phyloP scores from a whole-genome alignment of 1,140 invertebrate species.

The Zaprionus taronus region DNA sequence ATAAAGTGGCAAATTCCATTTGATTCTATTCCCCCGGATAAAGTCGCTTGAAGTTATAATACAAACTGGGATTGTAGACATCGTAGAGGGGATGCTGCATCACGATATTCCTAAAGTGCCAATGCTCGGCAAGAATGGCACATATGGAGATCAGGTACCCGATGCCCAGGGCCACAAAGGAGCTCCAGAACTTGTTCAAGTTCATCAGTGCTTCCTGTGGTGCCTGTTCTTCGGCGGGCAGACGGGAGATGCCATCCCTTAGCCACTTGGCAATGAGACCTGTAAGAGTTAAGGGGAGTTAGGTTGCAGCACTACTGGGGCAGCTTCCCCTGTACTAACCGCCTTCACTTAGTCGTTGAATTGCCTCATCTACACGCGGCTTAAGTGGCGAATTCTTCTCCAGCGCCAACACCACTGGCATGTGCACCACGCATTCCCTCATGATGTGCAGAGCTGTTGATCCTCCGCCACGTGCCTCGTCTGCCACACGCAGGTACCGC shows the following conservation, averaged over 20 bases:
- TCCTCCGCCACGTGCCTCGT: conserved; percentile 84
- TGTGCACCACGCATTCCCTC: conserved; percentile 91
- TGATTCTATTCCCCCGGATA: conserved; percentile 41
- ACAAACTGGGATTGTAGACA: conserved; percentile 86
- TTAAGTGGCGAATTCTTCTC: conserved; percentile 93
- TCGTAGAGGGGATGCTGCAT: conserved; percentile 89
- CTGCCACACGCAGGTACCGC: conserved; percentile 87
- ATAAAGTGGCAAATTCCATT: background rate
- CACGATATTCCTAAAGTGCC: conserved; percentile 88
- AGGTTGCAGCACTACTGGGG: background rate
- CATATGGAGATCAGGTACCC: conserved; percentile 88
- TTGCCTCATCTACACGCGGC: conserved; percentile 88
- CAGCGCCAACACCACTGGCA: conserved; percentile 91
- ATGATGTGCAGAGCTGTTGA: conserved; percentile 91
- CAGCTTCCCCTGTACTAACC: conserved; percentile 80
- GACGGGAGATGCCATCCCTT: conserved; percentile 88
- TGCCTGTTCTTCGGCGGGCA: conserved; percentile 85
- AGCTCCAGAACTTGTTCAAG: conserved; percentile 91
- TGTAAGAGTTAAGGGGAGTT: conserved; percentile 1
- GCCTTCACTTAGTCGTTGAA: conserved; percentile 89
- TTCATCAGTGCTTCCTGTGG: conserved; percentile 89
- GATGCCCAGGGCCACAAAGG: conserved; percentile 88
- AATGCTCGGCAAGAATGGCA: conserved; percentile 86
- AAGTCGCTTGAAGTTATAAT: conserved; percentile 75
- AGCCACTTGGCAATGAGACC: conserved; percentile 91